Percentiles rank a stretch among this genome's conserved stretches.
phyloP scores from a whole-genome alignment of 2,797 vertebrate genomes.

The Leuciscus waleckii region DNA sequence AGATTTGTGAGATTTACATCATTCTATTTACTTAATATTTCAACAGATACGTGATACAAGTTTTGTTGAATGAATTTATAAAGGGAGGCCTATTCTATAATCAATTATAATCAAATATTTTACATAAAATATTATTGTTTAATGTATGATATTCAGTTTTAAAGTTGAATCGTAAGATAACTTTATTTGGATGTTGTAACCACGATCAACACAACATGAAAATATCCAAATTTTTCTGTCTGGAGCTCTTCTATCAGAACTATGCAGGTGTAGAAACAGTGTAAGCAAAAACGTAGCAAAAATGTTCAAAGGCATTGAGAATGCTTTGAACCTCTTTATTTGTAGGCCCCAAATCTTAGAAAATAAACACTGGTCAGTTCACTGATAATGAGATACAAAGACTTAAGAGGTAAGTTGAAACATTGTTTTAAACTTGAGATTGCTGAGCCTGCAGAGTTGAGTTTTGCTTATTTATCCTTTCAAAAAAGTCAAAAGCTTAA shows the following conservation, averaged over 20 bases:
- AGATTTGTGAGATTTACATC: background rate
- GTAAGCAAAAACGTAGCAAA: conserved; percentile 6
- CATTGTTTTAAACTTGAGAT: conserved; percentile 20
- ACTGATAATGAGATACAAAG: conserved; percentile 23
- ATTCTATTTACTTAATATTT: background rate
- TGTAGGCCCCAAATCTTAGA: background rate
- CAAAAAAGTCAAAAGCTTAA: conserved; percentile 36
- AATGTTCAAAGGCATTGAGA: background rate
- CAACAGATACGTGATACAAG: background rate
- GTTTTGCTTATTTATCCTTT: conserved; percentile 30
- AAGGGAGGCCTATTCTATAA: no score
- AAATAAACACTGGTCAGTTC: conserved; percentile 12
- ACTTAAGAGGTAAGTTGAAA: conserved; percentile 17
- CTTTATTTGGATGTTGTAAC: background rate
- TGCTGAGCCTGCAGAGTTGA: conserved; percentile 10
- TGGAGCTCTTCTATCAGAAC: background rate
- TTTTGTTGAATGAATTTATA: no score
- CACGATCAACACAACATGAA: no score
- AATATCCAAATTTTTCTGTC: background rate
- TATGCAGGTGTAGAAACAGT: conserved; percentile 3
- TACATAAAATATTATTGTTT: no score
- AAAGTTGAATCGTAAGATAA: background rate
- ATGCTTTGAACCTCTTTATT: conserved; percentile 11
- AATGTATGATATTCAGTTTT: background rate
- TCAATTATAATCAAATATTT: no score